phyloP scores from a whole-genome alignment of 1,140 invertebrate species.

The Danaus melanippus region DNA sequence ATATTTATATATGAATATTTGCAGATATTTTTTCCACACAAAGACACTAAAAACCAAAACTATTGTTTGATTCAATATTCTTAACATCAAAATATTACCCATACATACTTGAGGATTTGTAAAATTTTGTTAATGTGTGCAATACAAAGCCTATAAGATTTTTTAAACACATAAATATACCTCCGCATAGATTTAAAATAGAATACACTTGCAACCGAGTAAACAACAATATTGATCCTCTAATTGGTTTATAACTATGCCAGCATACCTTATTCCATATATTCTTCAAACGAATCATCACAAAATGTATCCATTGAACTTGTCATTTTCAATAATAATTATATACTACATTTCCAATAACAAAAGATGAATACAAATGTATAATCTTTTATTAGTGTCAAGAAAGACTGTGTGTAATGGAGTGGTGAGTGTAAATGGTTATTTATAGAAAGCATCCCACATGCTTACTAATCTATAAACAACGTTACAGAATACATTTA shows the following conservation, averaged over 20 bases:
- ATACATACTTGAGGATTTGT: too few species aligned
- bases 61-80: too few species aligned
- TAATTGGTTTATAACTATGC: slow-evolving; percentile 12
- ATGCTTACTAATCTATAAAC: slow-evolving; percentile 38
- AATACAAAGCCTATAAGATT: background rate
- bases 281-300: slow-evolving; percentile 58
- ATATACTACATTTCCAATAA: slow-evolving; percentile 21
- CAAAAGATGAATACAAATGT: too few species aligned
- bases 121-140: too few species aligned
- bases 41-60: too few species aligned
- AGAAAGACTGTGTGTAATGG: slow-evolving; percentile 35
- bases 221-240: slow-evolving; percentile 14
- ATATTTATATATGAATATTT: too few species aligned
- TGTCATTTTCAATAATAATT: slow-evolving; percentile 37
- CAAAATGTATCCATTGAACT: slow-evolving; percentile 28
- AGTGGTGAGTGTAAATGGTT: slow-evolving; percentile 46
- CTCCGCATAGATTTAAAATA: slow-evolving; percentile 4
- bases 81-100: too few species aligned
- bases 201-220: slow-evolving; percentile 4
- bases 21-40: too few species aligned
- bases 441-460: slow-evolving; percentile 64
- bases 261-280: slow-evolving; percentile 53
- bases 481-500: background rate
- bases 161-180: background rate
- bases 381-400: slow-evolving; percentile 12